Evolutionary conservation across 2,888 invertebrate genomes (phyloP).

Genomic region (Lasioglossum figueresi): DNA sequence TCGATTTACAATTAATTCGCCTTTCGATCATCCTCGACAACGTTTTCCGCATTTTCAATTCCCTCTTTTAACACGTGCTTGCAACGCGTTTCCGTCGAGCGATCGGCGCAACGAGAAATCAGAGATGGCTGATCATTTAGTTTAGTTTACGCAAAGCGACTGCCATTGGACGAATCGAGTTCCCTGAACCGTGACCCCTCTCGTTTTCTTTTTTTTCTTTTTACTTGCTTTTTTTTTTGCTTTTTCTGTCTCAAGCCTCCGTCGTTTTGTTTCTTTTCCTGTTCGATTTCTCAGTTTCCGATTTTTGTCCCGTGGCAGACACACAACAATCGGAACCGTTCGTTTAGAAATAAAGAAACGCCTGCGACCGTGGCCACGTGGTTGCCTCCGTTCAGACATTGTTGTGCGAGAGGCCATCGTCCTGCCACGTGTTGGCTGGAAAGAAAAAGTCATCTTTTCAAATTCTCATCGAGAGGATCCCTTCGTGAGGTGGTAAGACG

Average conservation of each 20-base stretch:
- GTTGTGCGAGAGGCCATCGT: slow-evolving; percentile 79
- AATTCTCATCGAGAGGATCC: slow-evolving; percentile 76
- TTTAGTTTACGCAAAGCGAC: neutral
- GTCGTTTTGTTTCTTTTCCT: neutral
- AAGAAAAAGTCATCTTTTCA: slow-evolving; percentile 80
- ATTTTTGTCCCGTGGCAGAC: slow-evolving; percentile 6
- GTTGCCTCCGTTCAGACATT: slow-evolving; percentile 73
- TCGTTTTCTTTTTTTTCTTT: neutral
- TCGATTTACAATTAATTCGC: neutral
- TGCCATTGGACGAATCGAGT: slow-evolving; percentile 45
- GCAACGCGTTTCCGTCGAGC: neutral
- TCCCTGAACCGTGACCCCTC: slow-evolving; percentile 32
- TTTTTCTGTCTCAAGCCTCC: neutral
- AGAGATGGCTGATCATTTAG: neutral
- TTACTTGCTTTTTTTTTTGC: neutral
- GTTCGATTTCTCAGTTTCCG: neutral
- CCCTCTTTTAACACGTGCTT: neutral
- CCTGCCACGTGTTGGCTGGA: slow-evolving; percentile 83
- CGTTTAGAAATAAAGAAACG: slow-evolving; percentile 18
- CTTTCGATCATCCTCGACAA: neutral
- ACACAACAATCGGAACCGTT: slow-evolving; percentile 39
- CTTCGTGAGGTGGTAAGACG: slow-evolving; percentile 57
- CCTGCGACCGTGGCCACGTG: slow-evolving; percentile 17
- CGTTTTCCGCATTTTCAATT: neutral
- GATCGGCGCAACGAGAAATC: neutral